Evolutionary conservation across 1,140 invertebrate genomes (phyloP).

Genomic region (Drosophila willistoni): DNA sequence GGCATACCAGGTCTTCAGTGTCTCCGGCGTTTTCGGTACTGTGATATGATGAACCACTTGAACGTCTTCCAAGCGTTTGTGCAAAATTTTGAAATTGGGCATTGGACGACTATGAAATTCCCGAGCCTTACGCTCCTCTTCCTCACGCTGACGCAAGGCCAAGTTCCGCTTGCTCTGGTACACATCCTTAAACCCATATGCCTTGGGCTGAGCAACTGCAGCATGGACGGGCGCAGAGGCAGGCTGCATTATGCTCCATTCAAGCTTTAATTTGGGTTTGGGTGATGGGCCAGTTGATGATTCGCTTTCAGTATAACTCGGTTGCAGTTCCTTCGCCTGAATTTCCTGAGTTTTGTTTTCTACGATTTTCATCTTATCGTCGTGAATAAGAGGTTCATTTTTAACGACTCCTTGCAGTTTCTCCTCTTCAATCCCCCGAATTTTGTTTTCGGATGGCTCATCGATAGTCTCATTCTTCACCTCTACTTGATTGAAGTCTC

Average conservation of each 20-base stretch:
- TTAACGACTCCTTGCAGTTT: no score
- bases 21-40: constrained; percentile 59
- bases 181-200: constrained; percentile 48
- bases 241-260: constrained; percentile 36
- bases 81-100: constrained; percentile 66
- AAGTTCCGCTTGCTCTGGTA: constrained; percentile 60
- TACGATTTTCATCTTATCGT: not conserved
- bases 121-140: constrained; percentile 69
- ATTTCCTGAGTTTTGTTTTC: not conserved
- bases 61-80: constrained; percentile 45
- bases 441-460: no score
- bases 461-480: not conserved
- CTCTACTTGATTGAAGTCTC: not conserved
- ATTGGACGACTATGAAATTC: constrained; percentile 72
- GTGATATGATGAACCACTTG: constrained; percentile 58
- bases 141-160: constrained; percentile 37
- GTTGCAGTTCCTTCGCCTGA: not conserved
- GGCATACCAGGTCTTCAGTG: constrained; percentile 51
- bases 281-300: not conserved
- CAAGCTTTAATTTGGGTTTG: constrained; percentile 26
- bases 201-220: constrained; percentile 31
- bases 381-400: not conserved
- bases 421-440: not conserved
- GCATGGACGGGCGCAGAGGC: not conserved
- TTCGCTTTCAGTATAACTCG: not conserved